Evolutionary conservation across 2,797 vertebrate species (phyloP), one percentile per base, ranked within the genome.

Genomic region (Falco peregrinus): DNA sequence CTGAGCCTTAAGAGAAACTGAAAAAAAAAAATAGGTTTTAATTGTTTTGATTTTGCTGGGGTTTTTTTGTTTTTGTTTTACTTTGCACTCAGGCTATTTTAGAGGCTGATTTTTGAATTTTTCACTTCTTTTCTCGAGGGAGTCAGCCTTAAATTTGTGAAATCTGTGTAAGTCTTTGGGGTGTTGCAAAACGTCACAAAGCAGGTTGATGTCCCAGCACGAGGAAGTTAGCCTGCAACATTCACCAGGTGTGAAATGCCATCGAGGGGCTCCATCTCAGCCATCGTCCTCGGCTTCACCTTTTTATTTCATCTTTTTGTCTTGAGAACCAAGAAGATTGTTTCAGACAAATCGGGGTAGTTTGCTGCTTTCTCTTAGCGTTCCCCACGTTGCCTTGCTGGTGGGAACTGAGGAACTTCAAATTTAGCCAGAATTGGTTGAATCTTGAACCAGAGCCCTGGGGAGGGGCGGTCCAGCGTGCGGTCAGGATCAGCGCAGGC

Each of bases 1-100:
- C 93, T 93, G 94, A 97, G 97, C 97, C 97, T 97, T 97, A 97
- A 98, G 59, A 93, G 64, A 93, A 96, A 85, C 84, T 7, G 31
- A 88, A 92, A 79, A 43, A 92, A 79, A 37, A 82, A 87, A 45
- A 9, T 0, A 16, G 5, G 1, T 6, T 71, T 63, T 79, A 5
- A 28, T 83, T 64, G 33, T 90, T 94, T 74, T 82, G 69, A 15
- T 41, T 41, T 41, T 41, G 41, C 13, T 39, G 39, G 39, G 39
- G 39, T 79, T 64, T 37, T 90, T 94, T 74, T 82, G 69, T 89
- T 83, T 93, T 95, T 87, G 80, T 86, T 79, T 6, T 75, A 51
- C 69, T 88, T 87, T 94, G 70, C 65, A 70, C 96, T 96, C 91
- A 76, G 96, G 95, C 94, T 91, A 57, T 76, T 73, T 84, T 61